These are phyloP conservation scores for Tragulus kanchil DNA, from an alignment of 2,113 vertebrate species.

Conservation along the genomic window DNA sequence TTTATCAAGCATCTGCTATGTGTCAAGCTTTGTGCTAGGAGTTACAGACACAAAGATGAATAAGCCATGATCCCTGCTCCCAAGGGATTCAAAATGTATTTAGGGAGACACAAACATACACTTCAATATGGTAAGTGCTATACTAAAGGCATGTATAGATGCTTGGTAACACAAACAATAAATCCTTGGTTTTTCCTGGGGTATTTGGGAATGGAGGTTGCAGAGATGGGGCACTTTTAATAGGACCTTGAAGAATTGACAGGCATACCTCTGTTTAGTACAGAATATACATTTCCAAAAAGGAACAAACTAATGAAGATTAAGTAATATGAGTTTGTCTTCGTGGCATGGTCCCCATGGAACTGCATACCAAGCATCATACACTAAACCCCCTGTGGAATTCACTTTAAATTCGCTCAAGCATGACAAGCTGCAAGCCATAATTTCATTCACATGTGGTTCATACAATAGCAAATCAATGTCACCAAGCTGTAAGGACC, in stretches of 20 bases:
- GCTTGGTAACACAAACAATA: not conserved
- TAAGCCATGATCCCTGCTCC: constrained; percentile 54
- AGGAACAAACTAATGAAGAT: not conserved
- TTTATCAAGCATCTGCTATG: constrained; percentile 73
- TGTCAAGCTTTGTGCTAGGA: constrained; percentile 61
- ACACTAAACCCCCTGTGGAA: not conserved
- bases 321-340: not conserved
- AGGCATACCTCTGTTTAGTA: not conserved
- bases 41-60: constrained; percentile 57
- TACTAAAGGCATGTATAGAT: not conserved
- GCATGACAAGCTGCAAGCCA: not conserved
- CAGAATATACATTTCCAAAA: not conserved
- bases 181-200: not conserved
- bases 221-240: not conserved
- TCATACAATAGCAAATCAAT: not conserved
- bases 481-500: not conserved
- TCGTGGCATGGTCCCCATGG: no score
- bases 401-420: not conserved
- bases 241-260: not conserved
- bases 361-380: not conserved
- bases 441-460: not conserved
- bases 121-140: not conserved
- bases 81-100: constrained; percentile 9
- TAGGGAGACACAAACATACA: not conserved
- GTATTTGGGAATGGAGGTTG: not conserved